These are phyloP conservation scores for Agriopis aurantiaria DNA, from an alignment of 2,888 invertebrate genomes.

Conservation along the genomic window DNA sequence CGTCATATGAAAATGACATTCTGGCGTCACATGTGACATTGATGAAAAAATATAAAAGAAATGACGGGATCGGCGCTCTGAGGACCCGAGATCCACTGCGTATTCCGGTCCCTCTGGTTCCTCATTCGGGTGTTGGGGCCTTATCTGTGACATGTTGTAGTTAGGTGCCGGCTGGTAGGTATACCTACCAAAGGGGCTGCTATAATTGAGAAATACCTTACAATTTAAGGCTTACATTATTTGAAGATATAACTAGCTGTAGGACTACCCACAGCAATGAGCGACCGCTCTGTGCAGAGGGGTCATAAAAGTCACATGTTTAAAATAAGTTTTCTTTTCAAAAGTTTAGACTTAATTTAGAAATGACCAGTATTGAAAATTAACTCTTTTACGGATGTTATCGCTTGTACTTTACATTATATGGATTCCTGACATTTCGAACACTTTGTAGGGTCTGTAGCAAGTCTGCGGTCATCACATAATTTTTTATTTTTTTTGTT, in stretches of 20 bases:
- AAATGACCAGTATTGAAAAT: too few species aligned
- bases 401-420: too few species aligned
- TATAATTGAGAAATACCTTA: conserved; percentile 2
- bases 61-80: conserved; percentile 75
- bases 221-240: not conserved
- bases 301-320: too few species aligned
- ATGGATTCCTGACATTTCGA: too few species aligned
- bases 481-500: too few species aligned
- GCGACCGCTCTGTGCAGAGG: too few species aligned
- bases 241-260: not conserved
- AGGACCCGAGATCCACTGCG: conserved; percentile 53
- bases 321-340: not conserved
- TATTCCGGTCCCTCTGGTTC: conserved; percentile 47
- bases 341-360: too few species aligned
- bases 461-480: too few species aligned
- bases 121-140: conserved; percentile 24
- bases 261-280: not conserved
- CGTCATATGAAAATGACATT: conserved; percentile 85
- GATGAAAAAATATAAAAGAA: conserved; percentile 86
- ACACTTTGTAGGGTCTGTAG: too few species aligned
- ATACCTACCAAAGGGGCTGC: not conserved
- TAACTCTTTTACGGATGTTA: too few species aligned
- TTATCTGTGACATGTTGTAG: conserved; percentile 24
- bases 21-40: conserved; percentile 85
- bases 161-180: conserved; percentile 11